phyloP scores from a whole-genome alignment of 2,888 invertebrate genomes.

The Caenorhabditis sp. region DNA sequence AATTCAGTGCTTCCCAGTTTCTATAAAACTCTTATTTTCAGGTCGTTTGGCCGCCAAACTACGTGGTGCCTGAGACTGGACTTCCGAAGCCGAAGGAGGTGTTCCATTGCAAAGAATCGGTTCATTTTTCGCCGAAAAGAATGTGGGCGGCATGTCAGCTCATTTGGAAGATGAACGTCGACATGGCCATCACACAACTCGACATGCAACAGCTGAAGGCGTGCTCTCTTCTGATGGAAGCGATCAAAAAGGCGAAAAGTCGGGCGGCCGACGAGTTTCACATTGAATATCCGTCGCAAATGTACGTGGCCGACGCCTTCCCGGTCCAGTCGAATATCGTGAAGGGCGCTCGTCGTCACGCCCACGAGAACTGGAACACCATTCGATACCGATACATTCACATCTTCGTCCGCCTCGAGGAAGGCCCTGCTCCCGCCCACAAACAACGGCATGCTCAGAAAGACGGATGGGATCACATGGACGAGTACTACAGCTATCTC shows the following conservation, averaged over 20 bases:
- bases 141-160: slow-evolving; percentile 77
- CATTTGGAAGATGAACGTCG: slow-evolving; percentile 75
- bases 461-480: slow-evolving; percentile 76
- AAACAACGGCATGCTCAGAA: slow-evolving; percentile 46
- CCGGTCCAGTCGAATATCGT: slow-evolving; percentile 74
- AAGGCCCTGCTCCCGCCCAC: slow-evolving; percentile 58
- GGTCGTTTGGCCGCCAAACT: slow-evolving; percentile 78
- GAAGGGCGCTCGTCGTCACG: slow-evolving; percentile 74
- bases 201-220: slow-evolving; percentile 69
- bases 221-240: slow-evolving; percentile 67
- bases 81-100: slow-evolving; percentile 75
- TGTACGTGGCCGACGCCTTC: slow-evolving; percentile 78
- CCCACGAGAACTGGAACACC: slow-evolving; percentile 74
- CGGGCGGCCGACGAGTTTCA: slow-evolving; percentile 75
- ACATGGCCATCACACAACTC: slow-evolving; percentile 73
- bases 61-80: slow-evolving; percentile 77
- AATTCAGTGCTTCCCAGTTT: neutral
- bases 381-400: slow-evolving; percentile 77
- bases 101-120: slow-evolving; percentile 65
- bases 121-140: slow-evolving; percentile 74
- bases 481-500: slow-evolving; percentile 74
- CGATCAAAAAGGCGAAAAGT: slow-evolving; percentile 71
- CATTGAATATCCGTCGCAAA: slow-evolving; percentile 71
- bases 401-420: slow-evolving; percentile 76
- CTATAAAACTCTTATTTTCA: slow-evolving; percentile 37